Evolutionary conservation across 1,140 invertebrate genomes (phyloP), one percentile per base, ranked within the genome.

Genomic region (Pygmarrhopalites habei): DNA sequence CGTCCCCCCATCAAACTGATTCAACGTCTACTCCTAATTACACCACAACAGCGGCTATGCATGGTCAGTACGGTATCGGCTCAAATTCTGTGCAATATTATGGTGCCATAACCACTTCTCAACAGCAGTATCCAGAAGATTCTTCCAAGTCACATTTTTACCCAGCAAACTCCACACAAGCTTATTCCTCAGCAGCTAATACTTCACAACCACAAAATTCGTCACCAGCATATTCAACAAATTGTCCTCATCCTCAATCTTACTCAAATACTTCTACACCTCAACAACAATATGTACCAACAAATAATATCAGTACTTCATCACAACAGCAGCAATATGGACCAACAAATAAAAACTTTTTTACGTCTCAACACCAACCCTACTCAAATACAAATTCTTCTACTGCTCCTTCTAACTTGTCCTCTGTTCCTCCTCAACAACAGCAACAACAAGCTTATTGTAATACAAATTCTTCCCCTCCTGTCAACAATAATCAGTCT

Each of bases 81-180:
- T 46, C 44, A 7, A 21, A 7, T 10, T 17, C 44, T 10, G 15
- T n/a, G 5, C 44, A 46, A 46, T 46, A 53, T 28, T 53, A 53
- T 30, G 51, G 10, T 15, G 10, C 28, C 5, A 19, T 4, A 19
- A 46, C 19, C 10, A 5, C 44, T 46, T 21, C n/a, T 19, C 58
- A 21, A 47, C 58, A 43, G 15, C 4, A 25, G 28, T 32, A 19
- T 35, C 44, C 39, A 61, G 19, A 12, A 21, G 46, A 21, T 10
- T 21, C 51, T 23, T n/a, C 7, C 44, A n/a, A 25, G 43, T 44
- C 32, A 10, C 3, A 2, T 35, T 23, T 30, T 17, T 29, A 59
- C 32, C n/a, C 69, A 12, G 69, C 70, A 15, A 74, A 77, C 28
- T 57, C 7, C n/a, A n/a, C n/a, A n/a, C n/a, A 39, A 56, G 14